Base-by-base conservation (phyloP, 1,140 invertebrate genomes). In the Frieseomelitta varia region DNA sequence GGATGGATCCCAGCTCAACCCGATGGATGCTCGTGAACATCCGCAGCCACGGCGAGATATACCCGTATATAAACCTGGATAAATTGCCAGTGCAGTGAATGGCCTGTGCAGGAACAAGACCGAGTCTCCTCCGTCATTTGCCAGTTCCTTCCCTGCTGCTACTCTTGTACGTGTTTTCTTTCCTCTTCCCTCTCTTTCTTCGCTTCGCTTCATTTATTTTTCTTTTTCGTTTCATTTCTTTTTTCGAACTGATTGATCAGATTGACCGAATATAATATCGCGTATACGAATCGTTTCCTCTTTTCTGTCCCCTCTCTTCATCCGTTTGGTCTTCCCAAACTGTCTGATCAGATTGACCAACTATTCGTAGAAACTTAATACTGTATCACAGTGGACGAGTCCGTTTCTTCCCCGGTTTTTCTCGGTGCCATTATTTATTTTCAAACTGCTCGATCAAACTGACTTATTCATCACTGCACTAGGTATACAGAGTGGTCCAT, bases 11-110 rank as follows among this genome's bases (percentile, higher is more conserved):
- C 47, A 51, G 69, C 69, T 75, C 74, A 67, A 58, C 72, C 65
- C 85, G 73, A 85, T 85, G 77, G 71, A 51, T 68, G 72, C 76
- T 84, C 73, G 73, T 63, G 71, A 58, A 77, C 53, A 79, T 83
- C 85, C 56, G 58, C 81, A 87, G 14, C 10, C 15, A 47, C 39
- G 47, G 21, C 8, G 11, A 67, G 65, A 67, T 67, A 34, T 27
- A 71, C 56, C 30, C 63, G 63, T 47, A 80, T 27, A 24, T 55
- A 53, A 51, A 71, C 51, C 39, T 71, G 24, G 39, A 86, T 75
- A 73, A 55, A 75, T 73, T 53, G n/a, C 58, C 27, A 56, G 39
- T 51, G 24, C 19, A 51, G 67, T 69, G 71, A 82, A 84, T 65
- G 30, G 39, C 24, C 78, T 27, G 56, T 58, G 24, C 24, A 27